Evolutionary conservation across 92 coral and sea anemone genomes (phyloP), one percentile per base, ranked within the genome.

Genomic region (Porites lobata): DNA sequence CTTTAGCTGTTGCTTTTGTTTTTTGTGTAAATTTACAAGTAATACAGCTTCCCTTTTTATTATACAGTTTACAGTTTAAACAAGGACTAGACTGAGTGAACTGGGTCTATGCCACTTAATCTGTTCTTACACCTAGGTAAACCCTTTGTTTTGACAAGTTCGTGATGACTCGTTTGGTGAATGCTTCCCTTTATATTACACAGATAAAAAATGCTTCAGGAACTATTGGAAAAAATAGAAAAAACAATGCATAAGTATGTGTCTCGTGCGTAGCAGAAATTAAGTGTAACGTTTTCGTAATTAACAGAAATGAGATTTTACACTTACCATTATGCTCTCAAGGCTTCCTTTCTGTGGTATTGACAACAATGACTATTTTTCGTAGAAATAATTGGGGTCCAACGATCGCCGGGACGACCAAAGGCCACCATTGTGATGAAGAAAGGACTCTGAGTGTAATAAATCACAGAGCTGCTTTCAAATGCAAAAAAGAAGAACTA

Each of bases 51-150:
- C 64, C 64, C 64, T 59, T 59, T 59, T 4, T 59, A 59, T 59
- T 59, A 59, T 59, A 59, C 64, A 59, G 64, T 59, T 17, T 59
- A 59, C 64, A 59, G 64, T 59, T 59, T 59, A 59, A 59, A 59
- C 65, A 59, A 59, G 5, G 65, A 59, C 65, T 59, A 59, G 65
- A 59, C 65, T 59, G 65, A 59, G 13, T 59, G 65, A 59, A 59
- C 65, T 59, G 65, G 65, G 65, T 59, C 65, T 59, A 59, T 59
- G 65, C 65, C 65, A 59, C 64, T 59, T 59, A 59, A 59, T 59
- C 64, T 38, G 47, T 38, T 38, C 47, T 38, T 38, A 38, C 47
- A 38, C 47, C 47, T 6, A 38, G 47, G 47, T 38, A 38, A 3
- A 38, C 47, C 47, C 47, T 38, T 38, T 38, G 47, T 38, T 38